These are phyloP conservation scores for Mycteria americana DNA, from an alignment of 2,797 vertebrate species.

Conservation along the genomic window DNA sequence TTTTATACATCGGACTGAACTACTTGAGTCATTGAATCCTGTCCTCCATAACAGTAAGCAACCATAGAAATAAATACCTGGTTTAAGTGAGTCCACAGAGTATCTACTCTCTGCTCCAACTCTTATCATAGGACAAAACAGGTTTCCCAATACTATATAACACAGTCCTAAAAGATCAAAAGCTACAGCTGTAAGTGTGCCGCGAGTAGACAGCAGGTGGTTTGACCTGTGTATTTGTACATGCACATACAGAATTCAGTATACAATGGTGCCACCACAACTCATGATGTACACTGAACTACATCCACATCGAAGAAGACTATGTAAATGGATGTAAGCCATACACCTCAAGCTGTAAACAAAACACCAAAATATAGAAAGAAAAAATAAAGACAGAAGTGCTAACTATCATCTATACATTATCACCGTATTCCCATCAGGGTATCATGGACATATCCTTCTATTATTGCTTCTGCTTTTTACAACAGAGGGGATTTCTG, in stretches of 20 bases:
- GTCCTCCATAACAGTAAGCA: not conserved
- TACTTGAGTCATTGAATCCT: not conserved
- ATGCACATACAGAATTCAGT: not conserved
- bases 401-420: not conserved
- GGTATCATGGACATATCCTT: not conserved
- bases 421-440: not conserved
- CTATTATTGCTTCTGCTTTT: not conserved
- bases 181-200: not conserved
- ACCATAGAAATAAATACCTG: not conserved
- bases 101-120: not conserved
- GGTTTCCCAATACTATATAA: not conserved
- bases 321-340: not conserved
- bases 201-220: not conserved
- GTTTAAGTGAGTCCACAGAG: not conserved
- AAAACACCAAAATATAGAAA: not conserved
- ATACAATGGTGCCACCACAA: not conserved
- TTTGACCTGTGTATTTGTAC: not conserved
- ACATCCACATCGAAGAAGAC: not conserved
- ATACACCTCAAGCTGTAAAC: not conserved
- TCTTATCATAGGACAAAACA: not conserved
- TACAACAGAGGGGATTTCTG: not conserved
- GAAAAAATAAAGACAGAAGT: not conserved
- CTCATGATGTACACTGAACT: accelerated
- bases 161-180: not conserved
- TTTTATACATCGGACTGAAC: not conserved